Base-by-base conservation (phyloP, 2,797 vertebrate genomes). In the Betta splendens region DNA sequence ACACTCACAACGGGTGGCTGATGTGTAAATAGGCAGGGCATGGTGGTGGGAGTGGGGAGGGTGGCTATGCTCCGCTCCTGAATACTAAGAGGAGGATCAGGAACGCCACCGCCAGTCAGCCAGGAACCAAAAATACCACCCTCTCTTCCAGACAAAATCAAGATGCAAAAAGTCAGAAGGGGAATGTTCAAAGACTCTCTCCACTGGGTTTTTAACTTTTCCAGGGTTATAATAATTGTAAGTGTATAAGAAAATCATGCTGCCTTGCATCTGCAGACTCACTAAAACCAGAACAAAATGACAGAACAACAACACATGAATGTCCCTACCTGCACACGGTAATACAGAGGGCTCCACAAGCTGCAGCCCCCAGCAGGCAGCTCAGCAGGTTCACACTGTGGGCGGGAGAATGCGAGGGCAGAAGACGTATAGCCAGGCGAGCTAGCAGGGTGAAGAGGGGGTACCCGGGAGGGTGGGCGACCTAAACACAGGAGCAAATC, bases 381-480 rank as follows among this genome's bases (percentile, higher is more conserved):
- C 94, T 92, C 74, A 99, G 92, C 61, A 98, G 89, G 79, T 95
- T 96, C 79, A 96, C 91, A 0, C 93, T 92, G 89, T 93, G 93
- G 53, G 96, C 96, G 0, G 94, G 63, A 10, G 95, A 94, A 29
- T 93, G 89, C 0, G 88, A 69, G 3, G 96, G 93, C 54, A 96
- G 66, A 3, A 95, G 82, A 11, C 12, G 67, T 48, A 91, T 89
- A 1, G 80, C 88, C 90, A 94, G 77, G 54, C 83, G 92, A 64
- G 95, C 92, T 68, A 95, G 79, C 37, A 99, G 80, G 1, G 94
- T 99, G 88, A 98, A 99, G 77, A 99, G 75, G 18, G 97, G 97
- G 66, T 99, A 99, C 68, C 97, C 96, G 0, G 97, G 97, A 85
- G 97, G 97, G 75, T 99, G 97, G 51, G 97, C 96, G 42, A 99